Conservation (phyloP, 2,113 vertebrate genomes). For the Larimichthys polyactis region DNA sequence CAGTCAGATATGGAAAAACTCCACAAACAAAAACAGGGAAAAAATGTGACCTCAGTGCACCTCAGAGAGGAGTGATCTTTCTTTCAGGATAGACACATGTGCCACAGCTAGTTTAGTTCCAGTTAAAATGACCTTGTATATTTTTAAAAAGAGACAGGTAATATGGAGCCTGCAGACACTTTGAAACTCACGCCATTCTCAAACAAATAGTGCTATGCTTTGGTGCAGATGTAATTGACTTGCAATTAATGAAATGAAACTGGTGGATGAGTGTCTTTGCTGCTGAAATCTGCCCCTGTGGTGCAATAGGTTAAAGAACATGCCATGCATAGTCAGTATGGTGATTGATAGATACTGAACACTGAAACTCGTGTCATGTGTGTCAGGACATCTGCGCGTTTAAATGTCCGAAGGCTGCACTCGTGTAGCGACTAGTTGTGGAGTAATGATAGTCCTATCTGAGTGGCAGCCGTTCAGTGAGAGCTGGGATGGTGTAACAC, state of each 20-base stretch:
- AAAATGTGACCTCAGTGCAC: not conserved
- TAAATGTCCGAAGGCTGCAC: not conserved
- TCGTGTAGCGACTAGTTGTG: constrained; percentile 8
- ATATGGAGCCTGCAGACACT: not conserved
- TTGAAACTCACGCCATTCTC: not conserved
- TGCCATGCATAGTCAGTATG: not conserved
- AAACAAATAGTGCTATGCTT: too few relatives aligned
- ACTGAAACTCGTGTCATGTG: not conserved
- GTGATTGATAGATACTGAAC: not conserved
- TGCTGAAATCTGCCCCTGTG: constrained; percentile 4
- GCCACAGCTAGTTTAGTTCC: not conserved
- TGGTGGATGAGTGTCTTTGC: not conserved
- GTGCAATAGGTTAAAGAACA: not conserved
- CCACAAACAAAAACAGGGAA: not conserved
- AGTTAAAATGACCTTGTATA: not conserved
- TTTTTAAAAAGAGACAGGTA: not conserved
- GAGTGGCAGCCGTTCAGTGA: constrained; percentile 42
- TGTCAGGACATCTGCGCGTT: not conserved
- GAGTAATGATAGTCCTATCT: constrained; percentile 73
- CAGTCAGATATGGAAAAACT: not conserved
- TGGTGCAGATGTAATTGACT: not conserved
- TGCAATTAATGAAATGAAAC: not conserved
- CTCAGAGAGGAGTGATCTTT: not conserved
- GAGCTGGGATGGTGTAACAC: constrained; percentile 25
- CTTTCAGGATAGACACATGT: not conserved